Percentiles rank a stretch among this genome's conserved stretches.
Conservation (phyloP, 2,797 vertebrate genomes). For the Aratinga solstitialis region DNA sequence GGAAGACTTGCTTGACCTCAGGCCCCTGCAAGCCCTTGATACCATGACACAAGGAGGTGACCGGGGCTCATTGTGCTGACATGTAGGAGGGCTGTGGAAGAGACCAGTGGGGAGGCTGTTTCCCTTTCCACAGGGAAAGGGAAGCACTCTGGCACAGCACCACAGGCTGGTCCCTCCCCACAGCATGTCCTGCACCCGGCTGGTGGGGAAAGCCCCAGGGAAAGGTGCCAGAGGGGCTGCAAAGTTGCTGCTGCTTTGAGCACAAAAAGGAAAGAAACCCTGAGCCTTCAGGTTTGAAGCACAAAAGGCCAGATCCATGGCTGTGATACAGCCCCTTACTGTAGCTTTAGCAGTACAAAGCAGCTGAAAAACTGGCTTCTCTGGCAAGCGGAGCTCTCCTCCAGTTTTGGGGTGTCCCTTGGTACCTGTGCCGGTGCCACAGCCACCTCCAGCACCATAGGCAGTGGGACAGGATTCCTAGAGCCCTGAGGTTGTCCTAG, state of each 20-base stretch:
- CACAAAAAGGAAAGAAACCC: neutral
- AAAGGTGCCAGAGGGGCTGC: neutral
- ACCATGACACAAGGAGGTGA: neutral
- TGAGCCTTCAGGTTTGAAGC: neutral
- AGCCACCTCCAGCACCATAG: neutral
- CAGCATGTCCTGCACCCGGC: neutral
- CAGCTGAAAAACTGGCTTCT: neutral
- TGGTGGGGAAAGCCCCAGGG: neutral
- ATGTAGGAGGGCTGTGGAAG: neutral
- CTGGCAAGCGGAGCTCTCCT: neutral
- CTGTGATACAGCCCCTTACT: neutral
- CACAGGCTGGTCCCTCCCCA: neutral
- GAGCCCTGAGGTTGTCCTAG: neutral
- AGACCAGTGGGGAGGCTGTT: neutral
- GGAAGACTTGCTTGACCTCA: neutral
- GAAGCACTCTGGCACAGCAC: neutral
- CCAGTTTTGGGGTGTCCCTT: neutral
- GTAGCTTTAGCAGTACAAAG: neutral
- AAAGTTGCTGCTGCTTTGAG: neutral
- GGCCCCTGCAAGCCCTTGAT: neutral
- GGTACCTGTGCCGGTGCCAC: accelerated
- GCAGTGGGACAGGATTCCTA: accelerated
- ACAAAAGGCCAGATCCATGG: neutral
- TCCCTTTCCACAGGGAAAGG: neutral
- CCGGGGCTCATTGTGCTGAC: neutral